Base-by-base conservation (phyloP, 2,888 invertebrate genomes). In the Nezara viridula region DNA sequence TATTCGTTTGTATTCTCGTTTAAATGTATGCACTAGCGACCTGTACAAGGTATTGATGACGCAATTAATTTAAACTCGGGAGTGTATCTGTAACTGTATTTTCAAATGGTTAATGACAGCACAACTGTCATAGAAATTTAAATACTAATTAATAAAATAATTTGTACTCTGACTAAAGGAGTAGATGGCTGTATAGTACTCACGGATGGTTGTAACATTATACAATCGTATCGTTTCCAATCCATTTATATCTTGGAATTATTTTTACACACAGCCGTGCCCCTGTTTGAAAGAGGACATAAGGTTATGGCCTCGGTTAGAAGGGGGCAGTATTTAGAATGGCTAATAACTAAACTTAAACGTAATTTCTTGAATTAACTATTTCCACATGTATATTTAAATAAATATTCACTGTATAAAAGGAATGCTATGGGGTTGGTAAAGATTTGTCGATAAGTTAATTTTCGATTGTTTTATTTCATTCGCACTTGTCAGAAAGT, bases 121-220 rank as follows among this genome's bases (percentile, higher is more conserved):
- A 19, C 16, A 73, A 37, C 66, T 73, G 66, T 73, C 37, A 21
- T 19, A 60, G 32, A 19, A 73, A 73, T 73, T 73, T 37, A 19
- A 32, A 73, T 73, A 73, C 32, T 73, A 73, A 73, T n/a, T 73
- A 37, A 37, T 60, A 60, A 60, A 60, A 60, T 73, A 73, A 73
- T 73, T 73, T 73, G 37, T 73, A 37, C 37, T 73, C 66, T 7
- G 66, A 7, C 66, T 60, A 60, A 60, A 73, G 66, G 37, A 73
- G 66, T 37, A 27, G 37, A 32, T 19, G 27, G 27, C 27, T 16
- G 66, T 73, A 73, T 73, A 73, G 32, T 73, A 73, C 66, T 37
- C 32, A 73, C 66, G 14, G 27, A 6, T 10, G 66, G 37, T 73
- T 73, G 66, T 73, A 73, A 73, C 32, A 73, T 73, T 37, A 73